Evolutionary conservation across 30 jellyfish, hydroid and myxozoan species (phyloP).

Genomic region (Aurelia aurita): DNA sequence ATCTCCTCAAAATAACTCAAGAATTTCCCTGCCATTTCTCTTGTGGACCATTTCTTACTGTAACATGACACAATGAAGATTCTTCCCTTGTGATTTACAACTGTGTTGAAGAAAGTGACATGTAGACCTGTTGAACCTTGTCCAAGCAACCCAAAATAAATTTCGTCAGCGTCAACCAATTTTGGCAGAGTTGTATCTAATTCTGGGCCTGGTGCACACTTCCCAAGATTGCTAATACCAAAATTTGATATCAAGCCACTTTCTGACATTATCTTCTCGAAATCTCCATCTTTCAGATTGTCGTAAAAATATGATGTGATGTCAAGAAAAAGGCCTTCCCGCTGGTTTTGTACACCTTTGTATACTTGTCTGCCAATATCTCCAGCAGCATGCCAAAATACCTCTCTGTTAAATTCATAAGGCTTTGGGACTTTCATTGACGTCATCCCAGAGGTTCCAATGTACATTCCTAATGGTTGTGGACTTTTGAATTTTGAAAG

Average conservation of each 20-base stretch:
- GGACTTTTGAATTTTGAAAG: conserved; percentile 41
- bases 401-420: neutral
- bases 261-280: neutral
- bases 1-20: conserved; percentile 13
- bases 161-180: conserved; percentile 49
- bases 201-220: conserved; percentile 65
- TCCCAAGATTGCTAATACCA: conserved; percentile 51
- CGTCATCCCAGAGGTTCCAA: conserved; percentile 22
- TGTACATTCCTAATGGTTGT: conserved; percentile 55
- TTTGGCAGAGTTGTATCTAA: conserved; percentile 33
- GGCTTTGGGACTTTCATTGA: conserved; percentile 49
- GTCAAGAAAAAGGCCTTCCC: conserved; percentile 5
- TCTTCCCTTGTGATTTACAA: conserved; percentile 44
- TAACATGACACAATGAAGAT: conserved; percentile 26
- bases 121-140: conserved; percentile 6
- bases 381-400: conserved; percentile 45
- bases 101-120: conserved; percentile 41
- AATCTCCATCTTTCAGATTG: neutral
- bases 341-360: conserved; percentile 8
- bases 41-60: conserved; percentile 16
- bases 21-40: conserved; percentile 21
- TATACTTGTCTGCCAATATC: conserved; percentile 5
- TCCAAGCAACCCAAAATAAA: conserved; percentile 59
- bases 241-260: conserved; percentile 11
- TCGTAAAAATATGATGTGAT: conserved; percentile 22